phyloP scores from a whole-genome alignment of 2,113 vertebrate species.

The Lagopus leucura region DNA sequence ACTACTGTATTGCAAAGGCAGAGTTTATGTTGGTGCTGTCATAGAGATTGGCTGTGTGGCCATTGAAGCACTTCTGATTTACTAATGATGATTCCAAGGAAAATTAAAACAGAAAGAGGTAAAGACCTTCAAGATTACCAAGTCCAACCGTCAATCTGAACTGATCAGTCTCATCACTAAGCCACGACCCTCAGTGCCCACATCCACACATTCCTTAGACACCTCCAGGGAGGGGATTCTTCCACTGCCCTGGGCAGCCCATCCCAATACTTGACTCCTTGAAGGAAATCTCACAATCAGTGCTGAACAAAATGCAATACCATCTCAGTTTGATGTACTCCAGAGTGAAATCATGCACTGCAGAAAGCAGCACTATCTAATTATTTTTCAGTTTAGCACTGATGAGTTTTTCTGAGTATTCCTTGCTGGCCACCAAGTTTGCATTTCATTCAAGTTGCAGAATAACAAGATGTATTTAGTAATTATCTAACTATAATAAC shows the following conservation, averaged over 20 bases:
- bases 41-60: not conserved
- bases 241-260: not conserved
- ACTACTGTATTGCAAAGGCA: not conserved
- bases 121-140: not conserved
- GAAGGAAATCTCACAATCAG: not conserved
- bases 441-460: not conserved
- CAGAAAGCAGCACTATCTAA: not conserved
- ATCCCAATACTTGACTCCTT: not conserved
- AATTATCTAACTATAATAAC: constrained; percentile 32
- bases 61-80: constrained; percentile 12
- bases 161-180: not conserved
- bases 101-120: not conserved
- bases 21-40: not conserved
- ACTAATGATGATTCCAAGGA: not conserved
- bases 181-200: not conserved
- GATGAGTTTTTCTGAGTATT: not conserved
- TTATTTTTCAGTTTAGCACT: not conserved
- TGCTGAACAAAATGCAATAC: not conserved
- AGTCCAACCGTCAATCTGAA: not conserved
- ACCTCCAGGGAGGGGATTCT: not conserved
- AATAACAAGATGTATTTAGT: constrained; percentile 32
- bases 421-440: not conserved
- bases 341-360: not conserved
- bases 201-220: not conserved
- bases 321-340: not conserved